phyloP scores from a whole-genome alignment of 2,888 invertebrate genomes.

The Tiphia femorata region DNA sequence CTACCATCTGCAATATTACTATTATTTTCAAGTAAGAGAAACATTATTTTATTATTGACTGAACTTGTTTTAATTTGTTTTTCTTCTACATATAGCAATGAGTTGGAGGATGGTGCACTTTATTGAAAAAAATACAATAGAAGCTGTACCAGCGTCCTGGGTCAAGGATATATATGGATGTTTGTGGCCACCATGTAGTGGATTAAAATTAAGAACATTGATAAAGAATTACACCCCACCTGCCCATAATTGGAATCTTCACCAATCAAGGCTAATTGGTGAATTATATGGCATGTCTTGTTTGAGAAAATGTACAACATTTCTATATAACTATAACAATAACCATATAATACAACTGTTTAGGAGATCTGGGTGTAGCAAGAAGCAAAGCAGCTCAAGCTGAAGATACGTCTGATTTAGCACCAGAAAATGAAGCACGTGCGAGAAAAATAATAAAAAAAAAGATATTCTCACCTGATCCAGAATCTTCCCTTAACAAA shows the following conservation, averaged over 20 bases:
- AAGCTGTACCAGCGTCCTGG: neutral
- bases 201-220: conserved; percentile 1
- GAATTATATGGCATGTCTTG: conserved; percentile 3
- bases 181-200: conserved; percentile 1
- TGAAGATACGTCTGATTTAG: conserved; percentile 6
- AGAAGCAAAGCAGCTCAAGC: conserved; percentile 4
- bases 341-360: neutral
- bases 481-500: neutral
- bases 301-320: neutral
- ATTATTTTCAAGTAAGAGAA: neutral
- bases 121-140: neutral
- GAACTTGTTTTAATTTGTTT: neutral
- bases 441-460: neutral
- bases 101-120: conserved; percentile 6
- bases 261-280: neutral
- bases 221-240: neutral
- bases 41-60: neutral
- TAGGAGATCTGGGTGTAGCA: conserved; percentile 1
- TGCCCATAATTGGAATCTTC: conserved; percentile 1
- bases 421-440: neutral
- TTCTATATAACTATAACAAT: neutral
- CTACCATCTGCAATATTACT: neutral
- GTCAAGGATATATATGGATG: neutral
- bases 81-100: neutral
- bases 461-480: neutral